These are phyloP conservation scores for Phaonia tiefii DNA, from an alignment of 2,888 invertebrate genomes.

Conservation along the genomic window DNA sequence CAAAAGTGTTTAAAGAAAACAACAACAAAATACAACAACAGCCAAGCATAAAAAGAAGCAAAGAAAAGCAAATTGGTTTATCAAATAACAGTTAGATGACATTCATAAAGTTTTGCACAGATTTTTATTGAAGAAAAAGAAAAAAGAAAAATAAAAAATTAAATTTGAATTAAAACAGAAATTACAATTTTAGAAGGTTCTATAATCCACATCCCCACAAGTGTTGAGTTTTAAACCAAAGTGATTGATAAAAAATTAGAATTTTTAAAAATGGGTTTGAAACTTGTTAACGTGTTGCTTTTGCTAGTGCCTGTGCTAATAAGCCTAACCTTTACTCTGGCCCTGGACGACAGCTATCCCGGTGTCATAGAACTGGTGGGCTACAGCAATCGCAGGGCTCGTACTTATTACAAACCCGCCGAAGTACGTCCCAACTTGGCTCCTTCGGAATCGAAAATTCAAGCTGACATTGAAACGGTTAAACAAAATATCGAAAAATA, in stretches of 20 bases:
- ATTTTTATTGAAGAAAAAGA: neutral
- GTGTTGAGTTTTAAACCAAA: neutral
- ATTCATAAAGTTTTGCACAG: constrained; percentile 35
- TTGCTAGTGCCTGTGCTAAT: constrained; percentile 15
- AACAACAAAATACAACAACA: constrained; percentile 15
- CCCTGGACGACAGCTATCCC: constrained; percentile 74
- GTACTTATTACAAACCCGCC: constrained; percentile 75
- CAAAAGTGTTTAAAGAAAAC: constrained; percentile 10
- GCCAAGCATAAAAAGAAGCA: constrained; percentile 10
- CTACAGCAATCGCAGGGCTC: constrained; percentile 77
- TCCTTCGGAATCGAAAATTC: constrained; percentile 76
- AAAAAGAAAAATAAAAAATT: constrained; percentile 16
- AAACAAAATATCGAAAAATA: constrained; percentile 79
- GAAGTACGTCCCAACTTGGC: constrained; percentile 65
- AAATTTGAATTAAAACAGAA: constrained; percentile 5
- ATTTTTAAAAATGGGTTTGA: constrained; percentile 11
- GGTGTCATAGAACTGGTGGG: constrained; percentile 80
- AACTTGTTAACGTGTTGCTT: constrained; percentile 10
- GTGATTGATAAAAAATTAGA: neutral
- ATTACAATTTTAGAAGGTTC: neutral
- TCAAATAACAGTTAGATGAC: constrained; percentile 60
- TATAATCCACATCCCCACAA: no score
- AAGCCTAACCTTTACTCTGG: constrained; percentile 12
- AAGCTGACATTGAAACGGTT: constrained; percentile 79
- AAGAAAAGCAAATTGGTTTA: constrained; percentile 37